Conservation (phyloP, 2,888 invertebrate genomes). For the Cheilosia vulpina region DNA sequence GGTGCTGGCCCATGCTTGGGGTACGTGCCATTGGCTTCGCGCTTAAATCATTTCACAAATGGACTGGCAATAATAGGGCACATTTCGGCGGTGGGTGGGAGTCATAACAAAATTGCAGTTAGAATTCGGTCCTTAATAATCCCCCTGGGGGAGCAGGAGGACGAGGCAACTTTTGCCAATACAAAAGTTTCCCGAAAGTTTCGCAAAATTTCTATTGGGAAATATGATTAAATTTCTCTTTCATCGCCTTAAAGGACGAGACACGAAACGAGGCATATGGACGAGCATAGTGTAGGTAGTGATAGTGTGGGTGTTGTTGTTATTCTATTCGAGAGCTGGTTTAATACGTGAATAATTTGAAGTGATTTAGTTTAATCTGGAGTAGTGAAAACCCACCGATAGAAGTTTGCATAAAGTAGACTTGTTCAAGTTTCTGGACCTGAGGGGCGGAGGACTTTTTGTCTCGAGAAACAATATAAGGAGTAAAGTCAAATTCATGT, state of each 20-base stretch:
- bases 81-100: background rate
- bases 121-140: constrained; percentile 41
- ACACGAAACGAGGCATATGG: background rate
- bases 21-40: constrained; percentile 23
- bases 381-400: constrained; percentile 8
- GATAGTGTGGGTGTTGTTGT: background rate
- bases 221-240: constrained; percentile 54
- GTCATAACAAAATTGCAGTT: constrained; percentile 25
- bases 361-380: constrained; percentile 60
- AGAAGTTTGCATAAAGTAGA: constrained; percentile 25
- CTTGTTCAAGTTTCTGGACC: constrained; percentile 1
- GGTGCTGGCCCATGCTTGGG: background rate
- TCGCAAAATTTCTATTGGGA: constrained; percentile 21
- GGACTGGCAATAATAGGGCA: constrained; percentile 62
- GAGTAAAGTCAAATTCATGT: background rate
- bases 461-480: constrained; percentile 5
- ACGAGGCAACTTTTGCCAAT: background rate
- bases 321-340: constrained; percentile 37
- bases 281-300: background rate
- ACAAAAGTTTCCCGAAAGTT: constrained; percentile 36
- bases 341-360: constrained; percentile 56
- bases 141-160: background rate
- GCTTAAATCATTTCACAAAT: constrained; percentile 51
- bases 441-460: background rate
- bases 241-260: constrained; percentile 12